Base-by-base conservation (phyloP, 2,113 vertebrate genomes). In the Pavo muticus region DNA sequence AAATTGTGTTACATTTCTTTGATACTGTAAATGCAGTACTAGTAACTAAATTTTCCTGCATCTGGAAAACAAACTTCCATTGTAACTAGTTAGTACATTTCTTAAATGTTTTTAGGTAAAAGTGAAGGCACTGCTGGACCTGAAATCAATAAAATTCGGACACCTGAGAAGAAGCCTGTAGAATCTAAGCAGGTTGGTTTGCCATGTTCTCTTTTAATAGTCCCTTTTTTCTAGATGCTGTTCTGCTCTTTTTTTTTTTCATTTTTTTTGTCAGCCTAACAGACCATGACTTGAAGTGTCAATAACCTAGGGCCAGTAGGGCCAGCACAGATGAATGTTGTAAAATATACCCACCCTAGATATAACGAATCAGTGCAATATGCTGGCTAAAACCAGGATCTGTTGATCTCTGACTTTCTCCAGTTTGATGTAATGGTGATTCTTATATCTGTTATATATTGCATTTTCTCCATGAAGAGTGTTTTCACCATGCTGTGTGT, bases 131-230 rank as follows among this genome's bases (percentile, higher is more conserved):
- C 97, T 97, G 96, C 97, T 93, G 99, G 99, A 95, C 94, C 98
- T 13, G 99, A 99, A 95, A 98, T 99, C 83, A 98, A 13, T 97
- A 98, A 98, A 97, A 98, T 99, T 95, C 98, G 98, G 90, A 99
- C 99, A 61, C 98, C 99, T 65, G 99, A 99, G 94, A 99, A 99
- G 96, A 99, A 99, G 89, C 95, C 94, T 21, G 7, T 98, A 52
- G 99, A 99, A 76, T 93, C 98, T 84, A 99, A 99, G 95, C 99
- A 97, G 98, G 98, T 98, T 78, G 3, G 95, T 63, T 89, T 82
- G 32, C 48, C 27, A 25, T 84, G 1, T 54, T 77, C n/a, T n/a
- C 14, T 56, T 56, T 37, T 65, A 65, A 30, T 32, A 14, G 76
- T 83, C 29, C 21, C 19, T 19, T 87, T 61, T 23, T 57, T 47